These are phyloP conservation scores for Diglossa brunneiventris DNA, from an alignment of 2,113 vertebrate species.

Conservation along the genomic window DNA sequence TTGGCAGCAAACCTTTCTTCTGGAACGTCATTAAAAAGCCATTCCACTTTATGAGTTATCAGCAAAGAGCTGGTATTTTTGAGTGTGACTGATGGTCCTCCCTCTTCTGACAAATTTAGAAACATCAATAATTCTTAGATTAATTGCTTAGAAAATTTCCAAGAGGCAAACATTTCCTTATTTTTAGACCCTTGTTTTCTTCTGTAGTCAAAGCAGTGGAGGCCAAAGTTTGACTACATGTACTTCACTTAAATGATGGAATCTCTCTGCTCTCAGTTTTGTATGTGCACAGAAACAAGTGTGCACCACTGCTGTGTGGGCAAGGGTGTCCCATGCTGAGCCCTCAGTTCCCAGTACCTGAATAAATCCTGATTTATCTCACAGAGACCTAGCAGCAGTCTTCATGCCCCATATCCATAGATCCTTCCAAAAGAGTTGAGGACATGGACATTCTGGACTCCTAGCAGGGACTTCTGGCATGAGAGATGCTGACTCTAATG, in stretches of 20 bases:
- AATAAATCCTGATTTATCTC: background rate
- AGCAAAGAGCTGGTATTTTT: slow-evolving; percentile 10
- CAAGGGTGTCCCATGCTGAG: background rate
- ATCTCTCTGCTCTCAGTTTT: background rate
- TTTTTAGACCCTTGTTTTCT: slow-evolving; percentile 60
- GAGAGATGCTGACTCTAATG: background rate
- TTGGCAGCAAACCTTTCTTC: slow-evolving; percentile 35
- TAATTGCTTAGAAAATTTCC: slow-evolving; percentile 42
- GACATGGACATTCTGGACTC: background rate
- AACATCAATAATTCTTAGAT: slow-evolving; percentile 51
- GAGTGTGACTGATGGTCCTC: background rate
- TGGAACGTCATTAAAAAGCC: slow-evolving; percentile 35
- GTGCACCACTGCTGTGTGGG: background rate
- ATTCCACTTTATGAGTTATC: slow-evolving; percentile 20
- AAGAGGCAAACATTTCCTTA: slow-evolving; percentile 45
- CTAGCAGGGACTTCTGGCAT: background rate
- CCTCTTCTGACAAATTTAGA: slow-evolving; percentile 19
- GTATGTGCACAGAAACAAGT: background rate
- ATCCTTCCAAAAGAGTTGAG: background rate
- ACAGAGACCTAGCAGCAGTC: background rate
- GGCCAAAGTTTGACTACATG: background rate
- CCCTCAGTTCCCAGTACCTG: background rate
- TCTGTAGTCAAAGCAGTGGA: slow-evolving; percentile 46
- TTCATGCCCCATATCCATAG: background rate
- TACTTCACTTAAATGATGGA: background rate